Conservation (phyloP, 1,140 invertebrate genomes). For the Hylyphantes graminicola region DNA sequence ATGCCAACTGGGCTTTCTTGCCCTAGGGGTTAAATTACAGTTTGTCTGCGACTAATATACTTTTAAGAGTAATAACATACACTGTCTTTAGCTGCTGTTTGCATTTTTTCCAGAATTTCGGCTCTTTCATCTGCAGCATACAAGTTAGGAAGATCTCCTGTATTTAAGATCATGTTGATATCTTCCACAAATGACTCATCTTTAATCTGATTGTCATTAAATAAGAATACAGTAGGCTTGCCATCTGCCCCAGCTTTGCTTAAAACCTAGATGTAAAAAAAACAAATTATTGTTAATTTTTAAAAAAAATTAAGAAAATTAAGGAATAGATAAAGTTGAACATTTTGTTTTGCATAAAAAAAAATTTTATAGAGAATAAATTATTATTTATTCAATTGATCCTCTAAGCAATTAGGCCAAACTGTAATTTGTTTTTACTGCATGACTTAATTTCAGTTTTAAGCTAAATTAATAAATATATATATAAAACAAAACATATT, state of each 20-base stretch:
- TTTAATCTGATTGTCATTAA: slow-evolving; percentile 84
- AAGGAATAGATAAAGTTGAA: too few species aligned
- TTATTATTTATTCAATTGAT: too few species aligned
- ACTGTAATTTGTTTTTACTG: too few species aligned
- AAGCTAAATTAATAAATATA: too few species aligned
- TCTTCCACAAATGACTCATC: slow-evolving; percentile 93
- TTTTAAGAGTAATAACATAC: slow-evolving; percentile 62
- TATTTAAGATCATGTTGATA: slow-evolving; percentile 92
- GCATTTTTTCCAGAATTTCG: slow-evolving; percentile 93
- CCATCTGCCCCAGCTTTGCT: slow-evolving; percentile 84
- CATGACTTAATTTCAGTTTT: too few species aligned
- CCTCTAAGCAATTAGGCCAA: too few species aligned
- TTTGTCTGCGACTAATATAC: background rate
- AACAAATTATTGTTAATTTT: background rate
- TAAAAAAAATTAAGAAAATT: background rate
- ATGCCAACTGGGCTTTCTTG: too few species aligned
- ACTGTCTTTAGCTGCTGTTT: slow-evolving; percentile 73
- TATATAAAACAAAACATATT: too few species aligned
- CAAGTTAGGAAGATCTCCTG: slow-evolving; percentile 91
- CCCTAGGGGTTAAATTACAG: too few species aligned
- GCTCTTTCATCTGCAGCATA: slow-evolving; percentile 91
- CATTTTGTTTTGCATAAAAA: too few species aligned
- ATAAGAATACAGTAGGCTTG: slow-evolving; percentile 86
- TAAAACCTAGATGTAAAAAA: slow-evolving; percentile 67
- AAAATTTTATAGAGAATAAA: too few species aligned